These are phyloP conservation scores for Xiphydria camelus DNA, from an alignment of 2,888 invertebrate genomes.

Conservation along the genomic window DNA sequence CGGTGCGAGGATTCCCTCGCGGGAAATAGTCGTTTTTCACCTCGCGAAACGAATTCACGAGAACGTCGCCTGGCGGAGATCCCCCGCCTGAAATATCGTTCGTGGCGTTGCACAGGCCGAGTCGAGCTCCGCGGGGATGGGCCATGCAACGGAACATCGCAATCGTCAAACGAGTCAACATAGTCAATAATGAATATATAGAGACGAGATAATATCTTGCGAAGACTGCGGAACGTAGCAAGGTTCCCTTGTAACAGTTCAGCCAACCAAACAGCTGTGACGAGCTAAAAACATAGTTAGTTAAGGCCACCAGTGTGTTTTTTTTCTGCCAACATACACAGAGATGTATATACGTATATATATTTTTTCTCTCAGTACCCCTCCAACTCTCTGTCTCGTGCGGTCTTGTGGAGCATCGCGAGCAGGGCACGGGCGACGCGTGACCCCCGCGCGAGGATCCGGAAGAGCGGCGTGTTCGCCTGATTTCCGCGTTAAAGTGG, in stretches of 20 bases:
- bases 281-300: conserved; percentile 57
- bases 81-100: too few relatives aligned
- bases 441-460: neutral
- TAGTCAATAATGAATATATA: too few relatives aligned
- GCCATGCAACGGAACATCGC: conserved; percentile 57
- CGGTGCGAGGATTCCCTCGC: too few relatives aligned
- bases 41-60: too few relatives aligned
- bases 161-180: conserved; percentile 50
- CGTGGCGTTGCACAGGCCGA: too few relatives aligned
- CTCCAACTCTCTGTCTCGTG: too few relatives aligned
- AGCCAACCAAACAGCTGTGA: conserved; percentile 58
- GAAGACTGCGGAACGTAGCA: conserved; percentile 59
- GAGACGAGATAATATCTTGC: conserved; percentile 36
- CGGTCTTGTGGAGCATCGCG: conserved; percentile 7
- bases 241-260: conserved; percentile 59
- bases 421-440: neutral
- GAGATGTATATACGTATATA: conserved; percentile 9
- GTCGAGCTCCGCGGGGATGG: conserved; percentile 50
- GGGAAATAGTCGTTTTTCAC: too few relatives aligned
- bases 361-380: too few relatives aligned
- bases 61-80: too few relatives aligned
- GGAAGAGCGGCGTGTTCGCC: too few relatives aligned
- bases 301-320: conserved; percentile 44
- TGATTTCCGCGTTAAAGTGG: too few relatives aligned
- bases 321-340: conserved; percentile 30